phyloP scores from a whole-genome alignment of 2,113 vertebrate genomes.

The Galeopterus variegatus region DNA sequence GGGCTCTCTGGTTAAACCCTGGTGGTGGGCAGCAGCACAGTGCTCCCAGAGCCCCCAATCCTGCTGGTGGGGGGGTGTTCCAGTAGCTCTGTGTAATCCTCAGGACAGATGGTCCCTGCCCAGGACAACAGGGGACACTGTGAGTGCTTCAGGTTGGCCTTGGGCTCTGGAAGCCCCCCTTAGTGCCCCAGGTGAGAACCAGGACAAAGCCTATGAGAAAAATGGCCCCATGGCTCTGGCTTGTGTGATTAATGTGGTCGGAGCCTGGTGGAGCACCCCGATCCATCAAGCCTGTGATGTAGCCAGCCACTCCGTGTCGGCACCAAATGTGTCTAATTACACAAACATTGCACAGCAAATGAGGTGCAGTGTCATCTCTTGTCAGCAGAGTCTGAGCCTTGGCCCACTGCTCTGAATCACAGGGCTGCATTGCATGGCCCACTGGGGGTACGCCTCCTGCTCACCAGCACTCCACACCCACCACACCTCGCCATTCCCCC shows the following conservation, averaged over 20 bases:
- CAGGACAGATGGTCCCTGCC: background rate
- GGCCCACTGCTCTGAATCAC: conserved; percentile 85
- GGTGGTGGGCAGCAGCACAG: background rate
- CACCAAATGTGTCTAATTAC: conserved; percentile 92
- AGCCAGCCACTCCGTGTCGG: conserved; percentile 85
- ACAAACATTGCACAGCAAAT: conserved; percentile 88
- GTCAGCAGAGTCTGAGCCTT: conserved; percentile 89
- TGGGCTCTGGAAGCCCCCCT: background rate
- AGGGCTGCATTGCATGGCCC: background rate
- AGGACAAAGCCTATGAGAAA: conserved; percentile 73
- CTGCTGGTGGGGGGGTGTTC: no score
- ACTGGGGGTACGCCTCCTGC: background rate
- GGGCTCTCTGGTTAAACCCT: background rate
- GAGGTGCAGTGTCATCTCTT: conserved; percentile 91
- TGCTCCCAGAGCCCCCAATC: background rate
- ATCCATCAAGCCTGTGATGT: conserved; percentile 92
- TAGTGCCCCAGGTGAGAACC: background rate
- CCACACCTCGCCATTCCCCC: background rate
- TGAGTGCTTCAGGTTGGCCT: background rate
- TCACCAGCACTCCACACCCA: background rate
- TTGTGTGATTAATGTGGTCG: conserved; percentile 92
- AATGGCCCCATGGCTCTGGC: conserved; percentile 86
- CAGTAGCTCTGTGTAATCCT: background rate
- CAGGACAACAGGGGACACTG: background rate
- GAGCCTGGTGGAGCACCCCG: conserved; percentile 88